These are phyloP conservation scores for Cheilosia scutellata DNA, from an alignment of 2,888 invertebrate species.

Conservation along the genomic window DNA sequence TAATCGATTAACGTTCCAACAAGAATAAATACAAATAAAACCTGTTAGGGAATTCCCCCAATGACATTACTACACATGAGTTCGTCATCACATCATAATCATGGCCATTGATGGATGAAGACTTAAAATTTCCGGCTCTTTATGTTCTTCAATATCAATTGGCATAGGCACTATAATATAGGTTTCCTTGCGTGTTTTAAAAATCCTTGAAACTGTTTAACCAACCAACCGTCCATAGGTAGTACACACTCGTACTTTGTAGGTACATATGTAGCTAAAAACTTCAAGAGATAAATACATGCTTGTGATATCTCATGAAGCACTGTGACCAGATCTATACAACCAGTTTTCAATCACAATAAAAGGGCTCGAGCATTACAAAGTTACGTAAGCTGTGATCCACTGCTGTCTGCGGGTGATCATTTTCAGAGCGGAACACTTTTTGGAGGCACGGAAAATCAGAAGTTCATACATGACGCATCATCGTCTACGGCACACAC, in stretches of 20 bases:
- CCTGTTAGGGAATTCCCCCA: constrained; percentile 35
- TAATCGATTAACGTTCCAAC: too few relatives aligned
- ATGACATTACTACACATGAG: neutral
- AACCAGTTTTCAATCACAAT: constrained; percentile 6
- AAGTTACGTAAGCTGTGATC: constrained; percentile 15
- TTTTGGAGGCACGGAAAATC: neutral
- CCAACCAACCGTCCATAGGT: neutral
- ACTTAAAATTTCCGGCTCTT: neutral
- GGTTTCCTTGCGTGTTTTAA: neutral
- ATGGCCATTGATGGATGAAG: neutral
- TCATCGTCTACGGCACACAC: constrained; percentile 1
- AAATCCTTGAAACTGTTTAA: constrained; percentile 37
- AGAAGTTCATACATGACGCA: constrained; percentile 34
- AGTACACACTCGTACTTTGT: too few relatives aligned
- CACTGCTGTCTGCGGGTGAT: constrained; percentile 13
- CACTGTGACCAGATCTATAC: neutral
- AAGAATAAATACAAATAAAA: neutral
- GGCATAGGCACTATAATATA: neutral
- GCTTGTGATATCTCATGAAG: constrained; percentile 6
- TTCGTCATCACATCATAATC: constrained; percentile 2
- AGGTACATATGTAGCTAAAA: neutral
- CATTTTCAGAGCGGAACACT: constrained; percentile 32
- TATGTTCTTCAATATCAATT: constrained; percentile 44
- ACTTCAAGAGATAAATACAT: neutral
- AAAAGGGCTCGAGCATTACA: constrained; percentile 30